Evolutionary conservation across 2,797 vertebrate species (phyloP).

Genomic region (Halcyon smyrnensis): DNA sequence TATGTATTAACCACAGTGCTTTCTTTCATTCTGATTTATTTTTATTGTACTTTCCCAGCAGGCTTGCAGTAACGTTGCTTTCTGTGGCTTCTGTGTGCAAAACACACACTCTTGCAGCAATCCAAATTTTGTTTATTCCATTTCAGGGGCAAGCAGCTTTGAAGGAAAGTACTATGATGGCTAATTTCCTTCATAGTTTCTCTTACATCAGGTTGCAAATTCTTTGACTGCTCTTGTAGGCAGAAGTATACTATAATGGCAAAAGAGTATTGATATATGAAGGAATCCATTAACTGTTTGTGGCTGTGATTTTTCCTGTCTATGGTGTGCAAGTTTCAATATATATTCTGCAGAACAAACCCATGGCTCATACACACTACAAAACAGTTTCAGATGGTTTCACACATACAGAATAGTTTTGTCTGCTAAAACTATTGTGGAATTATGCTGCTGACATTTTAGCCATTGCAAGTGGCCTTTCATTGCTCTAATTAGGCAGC

Average conservation of each 20-base stretch:
- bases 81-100: conserved; percentile 21
- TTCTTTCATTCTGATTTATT: conserved; percentile 51
- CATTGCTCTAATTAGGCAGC: conserved; percentile 44
- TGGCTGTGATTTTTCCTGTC: not conserved
- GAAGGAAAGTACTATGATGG: not conserved
- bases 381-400: conserved; percentile 1
- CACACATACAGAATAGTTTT: conserved; percentile 5
- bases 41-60: conserved; percentile 31
- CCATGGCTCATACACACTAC: not conserved
- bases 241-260: not conserved
- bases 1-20: conserved; percentile 23
- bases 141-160: not conserved
- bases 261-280: not conserved
- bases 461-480: conserved; percentile 26
- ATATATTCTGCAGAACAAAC: not conserved
- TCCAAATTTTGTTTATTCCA: conserved; percentile 36
- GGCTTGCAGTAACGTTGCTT: conserved; percentile 1
- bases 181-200: not conserved
- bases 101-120: conserved; percentile 29
- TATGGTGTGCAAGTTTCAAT: not conserved
- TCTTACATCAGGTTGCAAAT: not conserved
- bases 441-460: conserved; percentile 54
- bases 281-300: conserved; percentile 4
- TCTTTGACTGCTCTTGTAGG: not conserved
- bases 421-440: conserved; percentile 21